Base-by-base conservation (phyloP, 2,888 invertebrate genomes). In the Spilosoma lubricipeda region DNA sequence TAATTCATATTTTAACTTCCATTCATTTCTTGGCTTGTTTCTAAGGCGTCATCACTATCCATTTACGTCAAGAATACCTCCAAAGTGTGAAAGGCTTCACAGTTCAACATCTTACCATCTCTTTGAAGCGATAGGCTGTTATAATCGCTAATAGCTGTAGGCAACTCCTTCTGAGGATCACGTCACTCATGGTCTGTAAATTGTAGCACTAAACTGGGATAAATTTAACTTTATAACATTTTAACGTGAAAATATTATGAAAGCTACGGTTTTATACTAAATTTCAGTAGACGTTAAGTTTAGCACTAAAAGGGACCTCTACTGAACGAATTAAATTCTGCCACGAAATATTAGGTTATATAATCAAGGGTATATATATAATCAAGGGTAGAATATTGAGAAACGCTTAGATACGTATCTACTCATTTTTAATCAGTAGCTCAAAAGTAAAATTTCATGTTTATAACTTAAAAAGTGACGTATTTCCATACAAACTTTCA, bases 81-180 rank as follows among this genome's bases (percentile, higher is more conserved):
- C 79, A 80, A 84, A 85, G 86, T 83, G 88, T 90, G 89, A 91
- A 90, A 90, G 87, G 89, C 86, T 82, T 72, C 83, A 87, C 87
- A 80, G 89, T 87, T 83, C 85, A 80, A 80, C 87, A 81, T 88
- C 88, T 86, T 86, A 81, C 86, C 83, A 87, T 88, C 90, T 89
- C 93, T 94, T 93, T 93, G 93, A 93, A 88, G 87, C 88, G 91
- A 92, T 92, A 92, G 91, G 87, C 89, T 86, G 89, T 81, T 90
- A 90, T 94, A 93, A 94, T 94, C 94, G 93, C 91, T 93, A 93
- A 94, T 94, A 94, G 94, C 94, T 92, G 80, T 84, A 82, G 91
- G 94, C 92, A 89, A 88, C 87, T 82, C 77, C 77, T 82, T 75
- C 69, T 77, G 76, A 74, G 76, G 75, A 66, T 73, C 82, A 78